A percentile compares a stretch with the other conserved stretches of the same genome.
phyloP scores from a whole-genome alignment of 2,113 vertebrate species.

The Microcebus tavaratra region DNA sequence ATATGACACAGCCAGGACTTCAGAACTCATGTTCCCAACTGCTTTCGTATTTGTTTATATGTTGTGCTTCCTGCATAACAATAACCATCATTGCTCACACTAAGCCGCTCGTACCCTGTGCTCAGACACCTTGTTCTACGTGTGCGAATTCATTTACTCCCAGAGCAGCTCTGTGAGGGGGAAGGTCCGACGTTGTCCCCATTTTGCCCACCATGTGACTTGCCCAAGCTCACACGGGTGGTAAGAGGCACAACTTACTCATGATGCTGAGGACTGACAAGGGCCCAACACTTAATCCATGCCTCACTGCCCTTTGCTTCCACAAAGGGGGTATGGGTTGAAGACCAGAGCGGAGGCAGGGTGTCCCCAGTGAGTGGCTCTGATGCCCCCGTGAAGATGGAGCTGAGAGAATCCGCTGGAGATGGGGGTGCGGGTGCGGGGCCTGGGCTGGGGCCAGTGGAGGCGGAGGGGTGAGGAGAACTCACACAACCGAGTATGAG shows the following conservation, averaged over 20 bases:
- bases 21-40: not conserved
- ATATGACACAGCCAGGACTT: not conserved
- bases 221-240: not conserved
- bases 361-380: not conserved
- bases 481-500: not conserved
- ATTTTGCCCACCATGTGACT: not conserved
- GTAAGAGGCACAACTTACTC: not conserved
- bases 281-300: not conserved
- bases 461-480: not conserved
- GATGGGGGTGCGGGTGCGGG: not conserved
- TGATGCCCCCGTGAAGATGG: not conserved
- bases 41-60: not conserved
- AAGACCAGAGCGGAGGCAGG: not conserved
- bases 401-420: not conserved
- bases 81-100: not conserved
- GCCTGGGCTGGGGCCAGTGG: not conserved
- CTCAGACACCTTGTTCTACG: not conserved
- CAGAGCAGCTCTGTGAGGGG: not conserved
- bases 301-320: not conserved
- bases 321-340: not conserved
- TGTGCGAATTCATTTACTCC: not conserved
- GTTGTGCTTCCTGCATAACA: not conserved
- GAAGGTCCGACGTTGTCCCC: not conserved
- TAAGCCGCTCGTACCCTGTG: not conserved
- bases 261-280: not conserved